These are phyloP conservation scores for Atractosteus spatula DNA, from an alignment of 2,113 vertebrate species.

Conservation along the genomic window DNA sequence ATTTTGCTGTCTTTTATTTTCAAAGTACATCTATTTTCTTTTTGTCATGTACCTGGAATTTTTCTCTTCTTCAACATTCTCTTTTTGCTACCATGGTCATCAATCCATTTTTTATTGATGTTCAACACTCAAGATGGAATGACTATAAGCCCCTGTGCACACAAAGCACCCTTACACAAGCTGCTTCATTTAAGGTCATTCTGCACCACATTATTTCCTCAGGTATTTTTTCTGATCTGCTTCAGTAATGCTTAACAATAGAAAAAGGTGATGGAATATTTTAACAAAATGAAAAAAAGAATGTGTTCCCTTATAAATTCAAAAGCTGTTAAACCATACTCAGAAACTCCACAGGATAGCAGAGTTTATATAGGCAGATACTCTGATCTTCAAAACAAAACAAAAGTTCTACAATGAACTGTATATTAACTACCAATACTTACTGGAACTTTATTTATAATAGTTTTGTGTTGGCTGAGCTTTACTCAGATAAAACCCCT, in stretches of 20 bases:
- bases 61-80: not conserved
- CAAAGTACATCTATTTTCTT: not conserved
- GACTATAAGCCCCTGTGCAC: no score
- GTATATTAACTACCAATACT: constrained; percentile 24
- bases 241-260: no score
- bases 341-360: constrained; percentile 1
- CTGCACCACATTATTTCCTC: no score
- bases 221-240: no score
- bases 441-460: constrained; percentile 27
- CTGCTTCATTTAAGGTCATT: no score
- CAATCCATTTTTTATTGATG: not conserved
- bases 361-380: constrained; percentile 18
- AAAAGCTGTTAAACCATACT: not conserved
- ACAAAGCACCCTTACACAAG: no score
- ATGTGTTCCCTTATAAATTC: no score
- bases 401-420: constrained; percentile 5
- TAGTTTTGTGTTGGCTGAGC: constrained; percentile 16
- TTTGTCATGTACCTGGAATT: not conserved
- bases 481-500: constrained; percentile 27
- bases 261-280: no score
- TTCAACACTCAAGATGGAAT: no score
- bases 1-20: not conserved
- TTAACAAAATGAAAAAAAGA: no score
- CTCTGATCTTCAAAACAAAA: constrained; percentile 7
- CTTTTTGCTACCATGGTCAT: not conserved